Conservation (phyloP, 2,113 vertebrate genomes). For the Psittacula cyanocephala region DNA sequence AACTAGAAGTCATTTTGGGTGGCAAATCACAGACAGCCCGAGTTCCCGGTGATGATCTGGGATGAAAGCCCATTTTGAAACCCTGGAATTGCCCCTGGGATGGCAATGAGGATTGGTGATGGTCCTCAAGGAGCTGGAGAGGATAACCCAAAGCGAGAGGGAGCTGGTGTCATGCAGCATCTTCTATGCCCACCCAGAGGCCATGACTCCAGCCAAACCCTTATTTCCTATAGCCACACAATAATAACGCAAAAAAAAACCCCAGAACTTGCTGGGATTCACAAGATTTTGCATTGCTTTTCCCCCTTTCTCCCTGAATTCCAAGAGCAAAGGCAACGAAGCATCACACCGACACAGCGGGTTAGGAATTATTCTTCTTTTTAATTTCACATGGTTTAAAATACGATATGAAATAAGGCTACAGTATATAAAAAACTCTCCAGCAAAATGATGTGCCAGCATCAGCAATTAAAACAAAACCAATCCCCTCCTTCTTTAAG, state of each 20-base stretch:
- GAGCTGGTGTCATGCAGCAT: not conserved
- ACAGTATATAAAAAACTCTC: conserved; percentile 99
- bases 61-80: not conserved
- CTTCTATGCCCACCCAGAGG: not conserved
- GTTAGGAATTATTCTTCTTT: conserved; percentile 81
- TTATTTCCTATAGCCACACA: not conserved
- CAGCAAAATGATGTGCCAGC: conserved; percentile 99
- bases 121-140: not conserved
- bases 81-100: not conserved
- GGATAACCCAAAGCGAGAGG: not conserved
- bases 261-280: not conserved
- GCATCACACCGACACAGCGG: not conserved
- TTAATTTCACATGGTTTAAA: conserved; percentile 95
- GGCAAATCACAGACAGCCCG: not conserved
- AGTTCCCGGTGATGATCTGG: fast-evolving
- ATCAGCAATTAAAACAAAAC: conserved; percentile 90
- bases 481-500: conserved; percentile 56
- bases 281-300: not conserved
- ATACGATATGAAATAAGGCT: conserved; percentile 99
- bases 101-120: not conserved
- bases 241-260: fast-evolving
- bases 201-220: not conserved
- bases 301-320: too few relatives aligned
- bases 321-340: not conserved
- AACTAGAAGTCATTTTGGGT: fast-evolving